Percentiles rank a stretch among this genome's conserved stretches.
Evolutionary conservation across 2,113 vertebrate genomes (phyloP).

Genomic region (Meriones unguiculatus): DNA sequence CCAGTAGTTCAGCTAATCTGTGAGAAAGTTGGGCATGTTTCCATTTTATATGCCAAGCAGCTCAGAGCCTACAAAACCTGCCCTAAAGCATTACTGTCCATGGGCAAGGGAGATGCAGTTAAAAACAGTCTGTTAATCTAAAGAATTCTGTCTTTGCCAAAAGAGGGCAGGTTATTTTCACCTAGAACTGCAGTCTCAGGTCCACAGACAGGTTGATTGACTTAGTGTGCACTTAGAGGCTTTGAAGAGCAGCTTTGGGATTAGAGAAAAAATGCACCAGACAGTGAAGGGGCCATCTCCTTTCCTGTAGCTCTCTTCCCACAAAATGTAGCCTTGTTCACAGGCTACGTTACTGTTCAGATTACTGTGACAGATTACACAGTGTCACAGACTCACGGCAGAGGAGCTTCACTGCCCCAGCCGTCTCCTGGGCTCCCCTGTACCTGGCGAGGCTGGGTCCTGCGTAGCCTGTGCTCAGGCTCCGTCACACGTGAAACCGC

Average conservation of each 20-base stretch:
- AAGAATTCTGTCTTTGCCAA: neutral
- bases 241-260: neutral
- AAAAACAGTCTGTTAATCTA: neutral
- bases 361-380: neutral
- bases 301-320: neutral
- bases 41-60: neutral
- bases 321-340: neutral
- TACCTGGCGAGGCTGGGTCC: neutral
- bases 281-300: neutral
- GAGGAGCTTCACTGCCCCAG: neutral
- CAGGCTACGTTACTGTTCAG: neutral
- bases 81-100: neutral
- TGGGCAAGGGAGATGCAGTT: constrained; percentile 2
- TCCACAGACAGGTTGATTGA: neutral
- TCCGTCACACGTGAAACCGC: neutral
- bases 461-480: neutral
- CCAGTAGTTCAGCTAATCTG: neutral
- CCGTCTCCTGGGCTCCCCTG: neutral
- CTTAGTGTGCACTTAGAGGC: neutral
- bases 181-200: neutral
- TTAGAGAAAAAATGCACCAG: neutral
- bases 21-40: constrained; percentile 34
- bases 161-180: neutral
- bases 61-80: neutral
- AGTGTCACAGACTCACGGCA: neutral